These are phyloP conservation scores for Polypterus bichir DNA, from an alignment of 2,113 vertebrate genomes.

Conservation along the genomic window DNA sequence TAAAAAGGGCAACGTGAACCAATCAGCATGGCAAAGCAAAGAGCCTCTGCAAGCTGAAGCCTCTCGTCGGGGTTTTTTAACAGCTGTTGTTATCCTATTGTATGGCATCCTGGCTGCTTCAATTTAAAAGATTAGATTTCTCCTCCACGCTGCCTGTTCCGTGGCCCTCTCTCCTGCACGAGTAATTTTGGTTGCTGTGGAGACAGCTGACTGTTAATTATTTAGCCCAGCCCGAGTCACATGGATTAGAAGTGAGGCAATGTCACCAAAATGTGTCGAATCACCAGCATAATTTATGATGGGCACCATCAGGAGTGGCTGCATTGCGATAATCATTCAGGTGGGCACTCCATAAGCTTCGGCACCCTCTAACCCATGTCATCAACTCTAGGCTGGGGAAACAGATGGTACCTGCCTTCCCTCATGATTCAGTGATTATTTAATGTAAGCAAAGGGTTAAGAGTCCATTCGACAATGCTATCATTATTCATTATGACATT, in stretches of 20 bases:
- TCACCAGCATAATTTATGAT: background rate
- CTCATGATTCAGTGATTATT: background rate
- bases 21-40: too few relatives aligned
- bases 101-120: conserved; percentile 2
- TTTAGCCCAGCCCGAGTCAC: background rate
- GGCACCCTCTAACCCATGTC: background rate
- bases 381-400: background rate
- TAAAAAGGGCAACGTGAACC: too few relatives aligned
- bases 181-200: conserved; percentile 9
- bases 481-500: too few relatives aligned
- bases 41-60: too few relatives aligned
- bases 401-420: background rate
- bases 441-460: background rate
- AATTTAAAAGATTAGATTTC: conserved; percentile 8
- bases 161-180: background rate
- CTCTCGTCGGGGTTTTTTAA: background rate
- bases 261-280: background rate
- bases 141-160: background rate
- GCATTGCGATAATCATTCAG: background rate
- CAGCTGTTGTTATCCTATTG: conserved; percentile 6
- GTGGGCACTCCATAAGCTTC: too few relatives aligned
- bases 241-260: background rate
- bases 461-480: background rate
- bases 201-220: conserved; percentile 3
- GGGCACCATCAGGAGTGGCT: background rate